Evolutionary conservation across 2,797 vertebrate genomes (phyloP).

Genomic region (Falco peregrinus): DNA sequence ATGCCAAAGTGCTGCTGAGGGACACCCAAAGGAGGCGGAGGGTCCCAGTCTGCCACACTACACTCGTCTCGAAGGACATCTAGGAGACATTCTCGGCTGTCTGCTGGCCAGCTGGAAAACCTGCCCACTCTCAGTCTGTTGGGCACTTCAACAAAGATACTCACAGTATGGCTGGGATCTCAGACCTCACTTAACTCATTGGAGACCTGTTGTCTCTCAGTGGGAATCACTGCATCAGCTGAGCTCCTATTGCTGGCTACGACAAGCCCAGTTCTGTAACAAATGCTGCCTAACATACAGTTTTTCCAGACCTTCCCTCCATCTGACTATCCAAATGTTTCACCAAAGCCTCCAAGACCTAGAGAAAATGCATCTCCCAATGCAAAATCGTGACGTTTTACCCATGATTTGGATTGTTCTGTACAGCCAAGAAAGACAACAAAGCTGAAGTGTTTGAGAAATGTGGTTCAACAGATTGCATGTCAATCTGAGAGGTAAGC

Average conservation of each 20-base stretch:
- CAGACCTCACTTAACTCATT: background rate
- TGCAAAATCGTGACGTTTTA: background rate
- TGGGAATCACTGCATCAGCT: background rate
- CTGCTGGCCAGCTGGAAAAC: background rate
- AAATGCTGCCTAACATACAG: background rate
- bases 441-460: background rate
- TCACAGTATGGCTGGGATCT: background rate
- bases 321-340: background rate
- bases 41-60: background rate
- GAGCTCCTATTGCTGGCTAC: background rate
- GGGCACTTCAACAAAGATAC: background rate
- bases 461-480: background rate
- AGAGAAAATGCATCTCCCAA: accelerated
- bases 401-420: background rate
- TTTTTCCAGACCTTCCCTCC: background rate
- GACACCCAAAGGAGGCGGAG: background rate
- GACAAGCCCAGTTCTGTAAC: background rate
- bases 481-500: background rate
- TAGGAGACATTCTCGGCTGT: background rate
- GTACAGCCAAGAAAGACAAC: background rate
- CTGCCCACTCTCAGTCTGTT: background rate
- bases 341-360: background rate
- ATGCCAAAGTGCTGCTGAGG: background rate
- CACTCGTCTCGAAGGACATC: background rate
- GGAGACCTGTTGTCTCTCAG: background rate